Base-by-base conservation (phyloP, 2,888 invertebrate genomes). In the Agrotis segetum region DNA sequence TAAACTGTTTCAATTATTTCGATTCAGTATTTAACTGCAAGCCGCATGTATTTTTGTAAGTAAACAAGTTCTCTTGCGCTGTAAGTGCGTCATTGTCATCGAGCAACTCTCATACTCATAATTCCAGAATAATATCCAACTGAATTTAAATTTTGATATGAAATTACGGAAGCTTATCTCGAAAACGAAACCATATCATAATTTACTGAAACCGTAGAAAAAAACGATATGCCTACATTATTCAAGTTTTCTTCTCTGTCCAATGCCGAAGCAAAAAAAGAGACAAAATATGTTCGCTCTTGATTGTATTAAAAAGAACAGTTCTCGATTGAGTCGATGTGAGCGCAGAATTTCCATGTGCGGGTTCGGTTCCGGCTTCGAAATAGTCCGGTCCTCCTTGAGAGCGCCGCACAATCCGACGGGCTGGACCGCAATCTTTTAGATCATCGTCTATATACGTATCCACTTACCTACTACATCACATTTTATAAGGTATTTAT, bases 321-420 rank as follows among this genome's bases (percentile, higher is more conserved):
- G 88, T 87, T 87, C 79, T 83, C 79, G 83, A 84, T 85, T 83
- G 79, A 84, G 79, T 82, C 77, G 85, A 82, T 80, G 87, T 85
- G 88, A 87, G 88, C 90, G 88, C 87, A 91, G 87, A 88, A 88
- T 90, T 90, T 91, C 91, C 92, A 91, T 88, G 89, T 88, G 88
- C 88, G 67, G 87, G 87, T 85, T 88, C 87, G 89, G 94, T 95
- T 95, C 95, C 95, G 95, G 95, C 94, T 94, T 89, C 91, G 90
- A 90, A 95, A 95, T 92, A 91, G 92, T 82, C 95, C 91, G 92
- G 95, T 95, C 95, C 94, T 93, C 95, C 95, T 95, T 95, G 95
- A 95, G 91, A 88, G 87, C 88, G 88, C 81, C 87, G 87, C 88
- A 89, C 90, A 89, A 88, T 89, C 89, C 88, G 91, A 90, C 89